Conservation (phyloP, 2,888 invertebrate species). For the Octonoba sinensis region DNA sequence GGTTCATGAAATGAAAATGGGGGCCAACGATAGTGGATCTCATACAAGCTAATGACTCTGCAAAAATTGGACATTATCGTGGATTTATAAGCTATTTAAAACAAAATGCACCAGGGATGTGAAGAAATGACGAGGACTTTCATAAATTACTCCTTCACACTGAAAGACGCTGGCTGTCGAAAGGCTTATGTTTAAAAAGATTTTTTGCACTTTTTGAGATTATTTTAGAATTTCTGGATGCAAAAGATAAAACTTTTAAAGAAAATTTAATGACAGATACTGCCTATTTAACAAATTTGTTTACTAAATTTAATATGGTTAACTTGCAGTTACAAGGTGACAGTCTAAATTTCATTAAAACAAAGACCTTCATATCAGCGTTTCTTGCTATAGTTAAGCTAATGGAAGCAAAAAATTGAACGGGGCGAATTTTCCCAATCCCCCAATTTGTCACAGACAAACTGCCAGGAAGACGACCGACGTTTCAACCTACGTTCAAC, state of each 20-base stretch:
- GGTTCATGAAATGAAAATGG: too few relatives aligned
- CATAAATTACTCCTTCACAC: slow-evolving; percentile 22
- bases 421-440: too few relatives aligned
- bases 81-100: too few relatives aligned
- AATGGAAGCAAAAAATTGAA: slow-evolving; percentile 12
- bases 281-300: slow-evolving; percentile 24
- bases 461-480: too few relatives aligned
- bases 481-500: too few relatives aligned
- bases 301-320: too few relatives aligned
- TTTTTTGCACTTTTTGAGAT: slow-evolving; percentile 24
- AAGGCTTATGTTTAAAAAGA: slow-evolving; percentile 11
- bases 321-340: too few relatives aligned
- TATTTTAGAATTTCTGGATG: slow-evolving; percentile 19
- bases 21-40: too few relatives aligned
- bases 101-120: too few relatives aligned
- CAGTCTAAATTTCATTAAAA: slow-evolving; percentile 28
- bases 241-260: slow-evolving; percentile 12
- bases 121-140: slow-evolving; percentile 15
- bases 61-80: too few relatives aligned
- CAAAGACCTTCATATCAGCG: slow-evolving; percentile 9
- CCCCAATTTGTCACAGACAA: too few relatives aligned
- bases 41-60: too few relatives aligned
- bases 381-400: slow-evolving; percentile 11
- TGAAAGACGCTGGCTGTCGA: slow-evolving; percentile 21
- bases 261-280: slow-evolving; percentile 10